Percentiles rank a stretch among this genome's conserved stretches.
These are phyloP conservation scores for Lathamus discolor DNA, from an alignment of 2,113 vertebrate genomes.

Conservation along the genomic window DNA sequence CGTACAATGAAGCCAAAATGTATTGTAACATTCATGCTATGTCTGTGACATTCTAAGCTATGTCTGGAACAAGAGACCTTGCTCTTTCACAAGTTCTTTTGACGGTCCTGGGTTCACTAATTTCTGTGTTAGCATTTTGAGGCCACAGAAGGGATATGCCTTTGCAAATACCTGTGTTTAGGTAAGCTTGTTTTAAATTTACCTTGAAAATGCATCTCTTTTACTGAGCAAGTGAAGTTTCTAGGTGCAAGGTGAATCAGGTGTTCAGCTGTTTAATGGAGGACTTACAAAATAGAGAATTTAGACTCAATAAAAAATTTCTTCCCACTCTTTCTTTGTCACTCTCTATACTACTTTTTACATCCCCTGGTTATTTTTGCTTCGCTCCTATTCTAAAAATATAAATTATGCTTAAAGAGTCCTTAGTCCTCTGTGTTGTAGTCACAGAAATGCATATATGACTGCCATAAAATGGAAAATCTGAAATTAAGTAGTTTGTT, in stretches of 20 bases:
- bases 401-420: not conserved
- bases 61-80: not conserved
- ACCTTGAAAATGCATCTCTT: not conserved
- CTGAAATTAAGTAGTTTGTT: not conserved
- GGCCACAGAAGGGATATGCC: not conserved
- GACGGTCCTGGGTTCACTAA: not conserved
- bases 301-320: not conserved
- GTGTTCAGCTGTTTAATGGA: not conserved
- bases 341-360: not conserved
- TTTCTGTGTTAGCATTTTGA: not conserved
- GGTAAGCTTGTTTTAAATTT: not conserved
- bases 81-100: not conserved
- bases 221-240: not conserved
- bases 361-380: not conserved
- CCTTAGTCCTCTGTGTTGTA: not conserved
- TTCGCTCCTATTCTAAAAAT: not conserved
- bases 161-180: not conserved
- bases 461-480: not conserved
- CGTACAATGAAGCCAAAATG: not conserved
- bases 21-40: not conserved
- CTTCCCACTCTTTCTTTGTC: not conserved
- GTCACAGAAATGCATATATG: not conserved
- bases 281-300: not conserved
- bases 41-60: not conserved
- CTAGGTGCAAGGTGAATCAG: not conserved